These are phyloP conservation scores for Distichodus sexfasciatus DNA, from an alignment of 2,797 vertebrate genomes.

Conservation along the genomic window DNA sequence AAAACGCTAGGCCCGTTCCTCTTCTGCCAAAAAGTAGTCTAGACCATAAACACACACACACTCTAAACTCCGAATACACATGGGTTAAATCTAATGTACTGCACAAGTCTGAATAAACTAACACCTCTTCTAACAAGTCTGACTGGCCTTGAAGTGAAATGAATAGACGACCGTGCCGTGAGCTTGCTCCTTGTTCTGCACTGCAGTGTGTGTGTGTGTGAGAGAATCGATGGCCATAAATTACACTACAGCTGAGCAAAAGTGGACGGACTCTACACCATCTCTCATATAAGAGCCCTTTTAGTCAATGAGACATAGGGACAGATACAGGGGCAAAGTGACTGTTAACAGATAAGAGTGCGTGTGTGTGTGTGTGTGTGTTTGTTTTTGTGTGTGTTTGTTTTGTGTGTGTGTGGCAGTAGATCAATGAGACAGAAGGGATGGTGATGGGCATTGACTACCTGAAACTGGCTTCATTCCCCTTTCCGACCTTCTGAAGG, in stretches of 20 bases:
- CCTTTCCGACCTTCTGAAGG: slow-evolving; percentile 70
- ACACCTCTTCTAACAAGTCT: not conserved
- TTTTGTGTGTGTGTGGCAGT: slow-evolving; percentile 3
- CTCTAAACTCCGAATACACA: slow-evolving; percentile 1
- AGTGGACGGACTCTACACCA: slow-evolving; percentile 67
- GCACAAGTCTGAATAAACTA: not conserved
- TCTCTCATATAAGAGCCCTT: slow-evolving; percentile 72
- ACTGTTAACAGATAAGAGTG: slow-evolving; percentile 13
- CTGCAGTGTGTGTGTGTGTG: slow-evolving; percentile 11
- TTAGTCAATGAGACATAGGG: slow-evolving; percentile 67
- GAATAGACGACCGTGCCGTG: not conserved
- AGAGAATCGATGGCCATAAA: slow-evolving; percentile 73
- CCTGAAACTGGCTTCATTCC: slow-evolving; percentile 13
- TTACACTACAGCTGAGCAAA: slow-evolving; percentile 63
- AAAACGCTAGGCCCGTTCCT: no score
- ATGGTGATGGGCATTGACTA: slow-evolving; percentile 27
- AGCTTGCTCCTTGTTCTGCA: not conserved
- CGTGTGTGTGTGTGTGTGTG: slow-evolving; percentile 11
- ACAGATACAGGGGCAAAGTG: slow-evolving; percentile 34
- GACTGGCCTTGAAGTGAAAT: not conserved
- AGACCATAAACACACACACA: slow-evolving; percentile 23
- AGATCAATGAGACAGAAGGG: slow-evolving; percentile 24
- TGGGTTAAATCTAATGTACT: not conserved
- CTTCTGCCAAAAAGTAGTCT: no score
- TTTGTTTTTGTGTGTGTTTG: slow-evolving; percentile 29